Evolutionary conservation across 2,113 vertebrate species (phyloP).

Genomic region (Strix aluco): DNA sequence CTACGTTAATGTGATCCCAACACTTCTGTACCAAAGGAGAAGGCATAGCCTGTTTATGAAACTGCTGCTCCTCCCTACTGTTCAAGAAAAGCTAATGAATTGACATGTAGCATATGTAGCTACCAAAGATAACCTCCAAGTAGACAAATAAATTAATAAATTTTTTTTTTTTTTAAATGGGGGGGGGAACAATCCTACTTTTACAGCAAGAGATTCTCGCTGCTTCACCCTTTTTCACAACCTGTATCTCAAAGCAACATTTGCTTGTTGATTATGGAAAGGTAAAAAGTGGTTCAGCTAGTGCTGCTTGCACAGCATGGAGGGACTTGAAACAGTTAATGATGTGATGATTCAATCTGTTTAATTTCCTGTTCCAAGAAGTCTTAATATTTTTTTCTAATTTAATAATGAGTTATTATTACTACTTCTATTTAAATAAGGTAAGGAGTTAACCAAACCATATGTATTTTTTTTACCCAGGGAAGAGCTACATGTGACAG

Average conservation of each 20-base stretch:
- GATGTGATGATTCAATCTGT: background rate
- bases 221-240: background rate
- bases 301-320: background rate
- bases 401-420: background rate
- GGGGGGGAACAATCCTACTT: background rate
- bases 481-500: slow-evolving; percentile 81
- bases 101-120: background rate
- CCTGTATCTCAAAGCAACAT: background rate
- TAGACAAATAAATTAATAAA: background rate
- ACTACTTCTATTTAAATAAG: background rate
- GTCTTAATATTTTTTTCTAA: background rate
- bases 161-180: no score
- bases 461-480: slow-evolving; percentile 65
- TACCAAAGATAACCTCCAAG: background rate
- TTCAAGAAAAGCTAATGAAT: background rate
- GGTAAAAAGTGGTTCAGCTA: background rate
- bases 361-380: background rate
- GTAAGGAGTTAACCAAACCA: background rate
- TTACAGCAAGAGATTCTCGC: background rate
- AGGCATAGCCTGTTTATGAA: background rate
- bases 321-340: background rate
- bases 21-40: background rate
- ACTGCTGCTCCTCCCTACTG: background rate
- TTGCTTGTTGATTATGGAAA: background rate
- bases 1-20: background rate